Evolutionary conservation across 1,140 invertebrate species (phyloP).

Genomic region (Dufourea novaeangliae): DNA sequence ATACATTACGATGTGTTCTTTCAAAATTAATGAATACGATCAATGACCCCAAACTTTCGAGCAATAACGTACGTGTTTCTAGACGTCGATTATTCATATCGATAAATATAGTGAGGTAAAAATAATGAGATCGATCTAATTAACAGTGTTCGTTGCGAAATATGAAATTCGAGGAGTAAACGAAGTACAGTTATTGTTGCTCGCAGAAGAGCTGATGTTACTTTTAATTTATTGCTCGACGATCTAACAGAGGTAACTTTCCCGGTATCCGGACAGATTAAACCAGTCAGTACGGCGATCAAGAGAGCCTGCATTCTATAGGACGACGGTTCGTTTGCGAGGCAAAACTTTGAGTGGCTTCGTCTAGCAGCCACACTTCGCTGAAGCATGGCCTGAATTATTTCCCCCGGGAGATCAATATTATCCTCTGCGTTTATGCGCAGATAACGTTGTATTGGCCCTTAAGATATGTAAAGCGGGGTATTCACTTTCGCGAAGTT

Average conservation of each 20-base stretch:
- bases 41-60: too few species aligned
- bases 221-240: too few species aligned
- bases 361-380: neutral
- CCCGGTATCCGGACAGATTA: neutral
- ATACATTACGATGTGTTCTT: too few species aligned
- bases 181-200: too few species aligned
- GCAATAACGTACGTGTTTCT: too few species aligned
- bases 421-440: neutral
- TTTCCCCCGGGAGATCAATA: neutral
- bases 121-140: too few species aligned
- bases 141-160: too few species aligned
- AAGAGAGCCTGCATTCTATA: neutral
- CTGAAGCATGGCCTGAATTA: neutral
- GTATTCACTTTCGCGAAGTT: neutral
- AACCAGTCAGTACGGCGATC: neutral
- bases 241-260: neutral
- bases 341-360: neutral
- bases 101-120: too few species aligned
- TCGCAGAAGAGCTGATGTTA: too few species aligned
- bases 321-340: neutral
- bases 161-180: too few species aligned
- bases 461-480: neutral
- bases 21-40: too few species aligned
- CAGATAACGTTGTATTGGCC: neutral
- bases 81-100: too few species aligned